Evolutionary conservation across 1,140 invertebrate genomes (phyloP).

Genomic region (Drosophila cardini): DNA sequence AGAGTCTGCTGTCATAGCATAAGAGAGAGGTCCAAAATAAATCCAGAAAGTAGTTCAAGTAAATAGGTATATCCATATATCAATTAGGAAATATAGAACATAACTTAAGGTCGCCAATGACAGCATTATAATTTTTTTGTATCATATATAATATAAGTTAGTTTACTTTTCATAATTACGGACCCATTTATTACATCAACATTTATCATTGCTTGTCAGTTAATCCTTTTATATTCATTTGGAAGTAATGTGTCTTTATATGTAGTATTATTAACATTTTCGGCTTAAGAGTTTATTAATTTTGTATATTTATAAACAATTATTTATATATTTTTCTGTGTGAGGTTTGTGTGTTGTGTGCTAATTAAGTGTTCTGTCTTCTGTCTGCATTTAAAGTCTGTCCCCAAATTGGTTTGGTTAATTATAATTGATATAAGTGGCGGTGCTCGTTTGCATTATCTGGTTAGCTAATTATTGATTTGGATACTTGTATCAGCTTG

Average conservation of each 20-base stretch:
- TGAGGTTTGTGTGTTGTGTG: conserved; percentile 78
- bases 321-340: conserved; percentile 36
- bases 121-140: conserved; percentile 18
- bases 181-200: conserved; percentile 42
- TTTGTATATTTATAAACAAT: conserved; percentile 34
- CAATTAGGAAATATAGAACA: background rate
- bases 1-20: conserved; percentile 20
- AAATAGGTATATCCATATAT: background rate
- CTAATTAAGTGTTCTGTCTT: conserved; percentile 49
- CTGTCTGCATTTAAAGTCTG: conserved; percentile 36
- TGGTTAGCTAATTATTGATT: conserved; percentile 50
- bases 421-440: conserved; percentile 76
- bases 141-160: conserved; percentile 25
- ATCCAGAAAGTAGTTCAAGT: background rate
- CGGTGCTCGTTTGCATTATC: conserved; percentile 68
- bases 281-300: conserved; percentile 12
- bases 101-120: conserved; percentile 13
- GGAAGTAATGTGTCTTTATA: conserved; percentile 45
- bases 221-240: conserved; percentile 30
- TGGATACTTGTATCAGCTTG: conserved; percentile 14
- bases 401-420: conserved; percentile 31
- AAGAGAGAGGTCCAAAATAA: conserved; percentile 1
- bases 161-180: conserved; percentile 56
- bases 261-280: conserved; percentile 16
- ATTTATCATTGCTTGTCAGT: conserved; percentile 52